Percentiles rank a stretch among this genome's conserved stretches.
Conservation (phyloP, 2,888 invertebrate genomes). For the Chrysotoxum bicinctum region DNA sequence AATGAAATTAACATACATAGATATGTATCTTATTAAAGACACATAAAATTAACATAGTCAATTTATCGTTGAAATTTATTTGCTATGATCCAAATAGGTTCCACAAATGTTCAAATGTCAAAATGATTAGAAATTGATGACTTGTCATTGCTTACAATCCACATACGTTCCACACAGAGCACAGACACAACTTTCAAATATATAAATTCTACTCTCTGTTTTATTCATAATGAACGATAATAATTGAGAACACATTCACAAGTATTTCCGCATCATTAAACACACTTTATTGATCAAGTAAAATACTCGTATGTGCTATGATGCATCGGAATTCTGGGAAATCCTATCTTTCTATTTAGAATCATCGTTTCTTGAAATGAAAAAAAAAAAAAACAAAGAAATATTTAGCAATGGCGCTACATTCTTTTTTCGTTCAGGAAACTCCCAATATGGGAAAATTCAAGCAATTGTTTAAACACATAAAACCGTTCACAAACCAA, state of each 20-base stretch:
- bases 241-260: not conserved
- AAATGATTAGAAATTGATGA: not conserved
- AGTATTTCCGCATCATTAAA: not conserved
- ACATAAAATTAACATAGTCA: not conserved
- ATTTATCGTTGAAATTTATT: not conserved
- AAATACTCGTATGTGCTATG: not conserved
- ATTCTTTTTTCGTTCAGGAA: not conserved
- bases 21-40: not conserved
- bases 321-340: conserved; percentile 16
- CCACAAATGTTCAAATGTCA: not conserved
- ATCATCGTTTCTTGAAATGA: not conserved
- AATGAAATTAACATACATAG: not conserved
- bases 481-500: not conserved
- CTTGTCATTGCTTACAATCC: not conserved
- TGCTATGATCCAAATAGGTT: not conserved
- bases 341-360: not conserved
- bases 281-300: not conserved
- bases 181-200: not conserved
- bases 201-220: not conserved
- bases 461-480: conserved; percentile 13
- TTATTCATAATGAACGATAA: not conserved
- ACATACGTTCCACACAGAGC: not conserved
- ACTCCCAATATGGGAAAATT: conserved; percentile 14
- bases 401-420: not conserved
- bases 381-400: not conserved